A percentile compares a stretch with the other conserved stretches of the same genome.
These are phyloP conservation scores for Schizotus pectinicornis DNA, from an alignment of 2,888 invertebrate genomes.

Conservation along the genomic window DNA sequence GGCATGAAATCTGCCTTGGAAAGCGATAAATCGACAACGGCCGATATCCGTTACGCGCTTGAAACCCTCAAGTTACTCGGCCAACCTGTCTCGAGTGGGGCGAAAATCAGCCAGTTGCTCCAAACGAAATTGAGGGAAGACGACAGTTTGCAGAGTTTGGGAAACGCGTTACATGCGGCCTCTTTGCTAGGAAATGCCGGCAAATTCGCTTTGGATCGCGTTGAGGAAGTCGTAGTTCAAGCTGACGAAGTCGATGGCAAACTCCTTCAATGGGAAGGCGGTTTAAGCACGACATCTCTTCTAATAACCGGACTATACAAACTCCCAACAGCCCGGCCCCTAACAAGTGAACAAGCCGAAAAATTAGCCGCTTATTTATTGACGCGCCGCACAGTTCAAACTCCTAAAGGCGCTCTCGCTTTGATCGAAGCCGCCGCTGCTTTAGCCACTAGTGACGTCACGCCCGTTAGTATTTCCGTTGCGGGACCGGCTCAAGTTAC, in stretches of 20 bases:
- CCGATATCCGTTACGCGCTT: constrained; percentile 78
- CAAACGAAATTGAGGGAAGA: constrained; percentile 83
- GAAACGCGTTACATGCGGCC: constrained; percentile 84
- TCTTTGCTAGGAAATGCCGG: constrained; percentile 72
- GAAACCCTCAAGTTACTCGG: constrained; percentile 73
- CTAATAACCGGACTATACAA: constrained; percentile 63
- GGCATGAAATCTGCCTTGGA: constrained; percentile 66
- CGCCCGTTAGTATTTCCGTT: constrained; percentile 85
- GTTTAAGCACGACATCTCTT: constrained; percentile 77
- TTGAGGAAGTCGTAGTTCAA: constrained; percentile 92
- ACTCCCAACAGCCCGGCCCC: constrained; percentile 68
- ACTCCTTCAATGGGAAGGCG: constrained; percentile 91
- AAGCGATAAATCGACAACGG: constrained; percentile 69
- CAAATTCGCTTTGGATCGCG: constrained; percentile 71
- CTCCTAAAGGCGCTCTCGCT: constrained; percentile 81
- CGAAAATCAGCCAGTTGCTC: constrained; percentile 74
- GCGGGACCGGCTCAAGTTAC: constrained; percentile 81
- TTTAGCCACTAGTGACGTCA: constrained; percentile 59
- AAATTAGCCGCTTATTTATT: constrained; percentile 86
- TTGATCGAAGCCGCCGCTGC: constrained; percentile 79
- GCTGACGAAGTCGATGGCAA: constrained; percentile 92
- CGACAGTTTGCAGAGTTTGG: constrained; percentile 76
- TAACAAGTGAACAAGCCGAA: constrained; percentile 78
- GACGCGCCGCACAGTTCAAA: constrained; percentile 87
- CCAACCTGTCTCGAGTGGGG: constrained; percentile 67